These are phyloP conservation scores for Eleginops maclovinus DNA, from an alignment of 2,113 vertebrate species.

Conservation along the genomic window DNA sequence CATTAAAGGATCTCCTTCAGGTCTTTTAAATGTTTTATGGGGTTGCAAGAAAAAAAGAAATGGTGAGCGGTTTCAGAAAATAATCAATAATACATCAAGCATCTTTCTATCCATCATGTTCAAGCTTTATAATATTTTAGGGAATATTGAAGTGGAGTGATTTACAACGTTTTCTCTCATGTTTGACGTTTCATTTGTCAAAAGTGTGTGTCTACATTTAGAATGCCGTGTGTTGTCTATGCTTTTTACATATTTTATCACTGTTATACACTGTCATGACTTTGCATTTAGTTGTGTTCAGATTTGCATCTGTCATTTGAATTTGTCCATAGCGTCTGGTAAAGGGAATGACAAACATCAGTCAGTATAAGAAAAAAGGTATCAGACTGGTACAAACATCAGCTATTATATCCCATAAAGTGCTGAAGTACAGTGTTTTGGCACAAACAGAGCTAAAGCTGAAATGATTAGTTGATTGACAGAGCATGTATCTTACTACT, in stretches of 20 bases:
- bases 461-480: not conserved
- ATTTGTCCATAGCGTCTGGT: not conserved
- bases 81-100: conserved; percentile 77
- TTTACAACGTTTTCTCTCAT: not conserved
- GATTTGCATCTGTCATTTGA: not conserved
- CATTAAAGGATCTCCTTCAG: conserved; percentile 55
- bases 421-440: not conserved
- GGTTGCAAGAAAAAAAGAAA: conserved; percentile 43
- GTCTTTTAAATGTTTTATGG: conserved; percentile 70
- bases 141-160: conserved; percentile 22
- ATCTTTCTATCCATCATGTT: conserved; percentile 59
- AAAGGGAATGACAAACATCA: not conserved
- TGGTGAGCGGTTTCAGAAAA: conserved; percentile 45
- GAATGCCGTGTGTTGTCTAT: not conserved
- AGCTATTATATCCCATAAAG: no score
- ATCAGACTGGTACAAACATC: not conserved
- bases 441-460: not conserved
- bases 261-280: not conserved
- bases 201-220: not conserved
- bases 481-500: not conserved
- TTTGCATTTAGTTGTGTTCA: not conserved
- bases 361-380: not conserved
- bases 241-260: not conserved
- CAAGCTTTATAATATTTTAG: conserved; percentile 26
- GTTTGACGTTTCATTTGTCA: not conserved